Conservation (phyloP, 2,888 invertebrate genomes). For the Pomacea canaliculata region DNA sequence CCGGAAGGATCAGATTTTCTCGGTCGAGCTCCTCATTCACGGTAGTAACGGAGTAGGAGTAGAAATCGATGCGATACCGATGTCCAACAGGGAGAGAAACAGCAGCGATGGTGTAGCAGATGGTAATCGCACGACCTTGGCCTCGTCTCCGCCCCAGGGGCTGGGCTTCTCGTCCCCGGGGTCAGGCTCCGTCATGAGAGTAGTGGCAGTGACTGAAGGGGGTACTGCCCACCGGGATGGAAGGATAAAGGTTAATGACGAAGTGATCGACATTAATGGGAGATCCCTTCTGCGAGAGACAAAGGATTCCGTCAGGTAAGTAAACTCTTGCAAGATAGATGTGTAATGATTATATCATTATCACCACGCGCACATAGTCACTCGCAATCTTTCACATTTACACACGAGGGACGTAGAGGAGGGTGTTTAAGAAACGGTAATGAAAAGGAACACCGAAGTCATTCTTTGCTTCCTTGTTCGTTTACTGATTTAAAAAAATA, state of each 20-base stretch:
- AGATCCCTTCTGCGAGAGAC: slow-evolving; percentile 68
- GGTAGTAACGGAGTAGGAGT: slow-evolving; percentile 48
- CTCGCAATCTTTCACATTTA: too few species aligned
- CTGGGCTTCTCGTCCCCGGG: neutral
- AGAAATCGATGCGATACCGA: slow-evolving; percentile 43
- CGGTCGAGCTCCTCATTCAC: slow-evolving; percentile 43
- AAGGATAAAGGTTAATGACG: slow-evolving; percentile 85
- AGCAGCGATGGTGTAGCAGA: slow-evolving; percentile 16
- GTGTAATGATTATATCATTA: too few species aligned
- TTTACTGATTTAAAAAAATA: too few species aligned
- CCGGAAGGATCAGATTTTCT: slow-evolving; percentile 56
- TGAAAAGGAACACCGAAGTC: too few species aligned
- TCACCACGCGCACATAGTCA: too few species aligned
- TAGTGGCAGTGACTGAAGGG: slow-evolving; percentile 48
- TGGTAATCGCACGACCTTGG: slow-evolving; percentile 5
- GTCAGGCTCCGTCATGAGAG: slow-evolving; percentile 34
- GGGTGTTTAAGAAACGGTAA: neutral
- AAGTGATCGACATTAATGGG: slow-evolving; percentile 90
- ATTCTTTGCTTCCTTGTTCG: too few species aligned
- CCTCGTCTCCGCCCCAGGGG: neutral
- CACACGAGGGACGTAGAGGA: neutral
- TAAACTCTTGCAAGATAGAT: neutral
- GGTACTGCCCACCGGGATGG: slow-evolving; percentile 72
- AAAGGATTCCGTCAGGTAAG: slow-evolving; percentile 53
- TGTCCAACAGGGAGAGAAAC: slow-evolving; percentile 16